These are phyloP conservation scores for Drosophila micromelanica DNA, from an alignment of 1,140 invertebrate species.

Conservation along the genomic window DNA sequence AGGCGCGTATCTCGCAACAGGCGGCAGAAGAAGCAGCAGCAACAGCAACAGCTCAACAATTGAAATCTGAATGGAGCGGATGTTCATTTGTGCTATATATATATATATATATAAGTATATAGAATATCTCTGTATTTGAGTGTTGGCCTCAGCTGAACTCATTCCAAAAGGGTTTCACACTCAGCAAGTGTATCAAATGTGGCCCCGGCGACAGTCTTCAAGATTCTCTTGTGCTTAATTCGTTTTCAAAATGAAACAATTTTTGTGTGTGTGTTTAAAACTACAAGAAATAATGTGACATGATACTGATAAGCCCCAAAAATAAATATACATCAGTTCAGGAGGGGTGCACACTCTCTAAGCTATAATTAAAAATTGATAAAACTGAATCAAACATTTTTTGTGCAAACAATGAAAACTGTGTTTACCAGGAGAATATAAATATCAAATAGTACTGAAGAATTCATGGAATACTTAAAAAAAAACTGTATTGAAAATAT, in stretches of 20 bases:
- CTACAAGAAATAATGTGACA: constrained; percentile 21
- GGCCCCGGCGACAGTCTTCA: constrained; percentile 59
- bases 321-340: constrained; percentile 17
- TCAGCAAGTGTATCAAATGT: constrained; percentile 36
- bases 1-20: constrained; percentile 66
- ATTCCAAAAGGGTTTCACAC: constrained; percentile 66
- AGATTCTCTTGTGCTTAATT: constrained; percentile 39
- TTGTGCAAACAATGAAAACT: constrained; percentile 41
- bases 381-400: constrained; percentile 40
- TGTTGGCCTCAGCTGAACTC: constrained; percentile 77
- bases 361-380: constrained; percentile 44
- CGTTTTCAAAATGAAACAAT: constrained; percentile 40
- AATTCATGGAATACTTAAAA: background rate
- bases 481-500: background rate
- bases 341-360: background rate
- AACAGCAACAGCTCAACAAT: constrained; percentile 43
- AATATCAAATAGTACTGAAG: background rate
- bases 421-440: constrained; percentile 14
- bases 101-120: background rate
- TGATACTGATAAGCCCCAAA: constrained; percentile 52
- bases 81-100: constrained; percentile 54
- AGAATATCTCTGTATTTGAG: constrained; percentile 26
- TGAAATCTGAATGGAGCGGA: constrained; percentile 80
- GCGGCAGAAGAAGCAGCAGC: background rate
- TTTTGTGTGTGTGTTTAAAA: constrained; percentile 7